Evolutionary conservation across 2,113 vertebrate species (phyloP).

Genomic region (Columba janthina): DNA sequence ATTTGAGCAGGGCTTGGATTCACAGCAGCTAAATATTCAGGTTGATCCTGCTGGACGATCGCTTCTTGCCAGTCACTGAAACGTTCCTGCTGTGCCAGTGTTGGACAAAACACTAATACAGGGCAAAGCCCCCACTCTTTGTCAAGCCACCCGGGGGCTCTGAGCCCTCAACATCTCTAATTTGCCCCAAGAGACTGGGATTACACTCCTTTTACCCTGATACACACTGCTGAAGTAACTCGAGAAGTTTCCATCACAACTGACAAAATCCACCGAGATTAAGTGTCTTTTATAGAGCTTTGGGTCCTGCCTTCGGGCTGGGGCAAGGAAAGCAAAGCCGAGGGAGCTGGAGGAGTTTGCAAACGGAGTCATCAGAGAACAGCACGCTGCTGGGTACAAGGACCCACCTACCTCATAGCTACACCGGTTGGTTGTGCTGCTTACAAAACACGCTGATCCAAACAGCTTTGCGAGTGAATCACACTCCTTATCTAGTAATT

Average conservation of each 20-base stretch:
- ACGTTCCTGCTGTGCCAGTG: background rate
- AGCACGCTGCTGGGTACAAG: background rate
- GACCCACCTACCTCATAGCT: background rate
- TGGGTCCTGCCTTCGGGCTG: background rate
- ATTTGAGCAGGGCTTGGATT: background rate
- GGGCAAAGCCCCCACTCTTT: background rate
- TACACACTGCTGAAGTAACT: background rate
- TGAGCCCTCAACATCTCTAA: background rate
- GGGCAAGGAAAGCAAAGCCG: background rate
- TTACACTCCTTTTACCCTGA: background rate
- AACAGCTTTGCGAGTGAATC: background rate
- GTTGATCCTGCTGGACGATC: background rate
- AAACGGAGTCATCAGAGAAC: background rate
- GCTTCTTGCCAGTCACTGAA: background rate
- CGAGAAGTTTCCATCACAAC: conserved; percentile 18
- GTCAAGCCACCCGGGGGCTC: background rate
- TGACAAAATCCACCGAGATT: background rate
- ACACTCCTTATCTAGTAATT: background rate
- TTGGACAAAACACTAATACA: background rate
- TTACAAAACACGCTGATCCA: background rate
- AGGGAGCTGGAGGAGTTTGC: background rate
- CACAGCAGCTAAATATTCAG: background rate
- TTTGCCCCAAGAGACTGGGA: background rate
- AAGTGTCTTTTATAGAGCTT: background rate
- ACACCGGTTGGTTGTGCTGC: background rate